Base-by-base conservation (phyloP, 2,113 vertebrate genomes). In the Microcebus jonahi region DNA sequence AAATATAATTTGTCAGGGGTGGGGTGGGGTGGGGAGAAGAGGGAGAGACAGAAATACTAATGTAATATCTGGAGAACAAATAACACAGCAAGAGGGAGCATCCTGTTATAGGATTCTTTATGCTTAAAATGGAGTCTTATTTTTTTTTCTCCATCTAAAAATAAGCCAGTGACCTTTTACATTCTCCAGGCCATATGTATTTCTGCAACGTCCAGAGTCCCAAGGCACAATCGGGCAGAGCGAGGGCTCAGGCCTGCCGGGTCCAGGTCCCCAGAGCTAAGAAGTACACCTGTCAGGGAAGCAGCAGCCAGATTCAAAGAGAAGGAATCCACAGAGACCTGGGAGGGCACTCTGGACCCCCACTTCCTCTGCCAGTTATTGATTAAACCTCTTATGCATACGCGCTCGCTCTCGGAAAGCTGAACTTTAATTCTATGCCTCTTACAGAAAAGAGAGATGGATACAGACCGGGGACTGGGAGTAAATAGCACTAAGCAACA, bases 261-360 rank as follows among this genome's bases (percentile, higher is more conserved):
- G 76, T 88, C 95, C 83, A 90, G 82, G 88, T 95, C 94, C 86
- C 85, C 0, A 0, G 87, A 96, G 96, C 95, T 92, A 95, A 92
- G 96, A 97, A 93, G 84, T 96, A 63, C 45, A 97, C 97, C 97
- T 98, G 98, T 98, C 98, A 98, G 94, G 97, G 94, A 89, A 98
- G 80, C 95, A 97, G 93, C 97, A 95, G 89, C 85, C 82, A 97
- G 93, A 94, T 65, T 91, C 76, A 97, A 97, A 98, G 98, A 98
- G 96, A 94, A 96, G 91, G 92, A 97, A 88, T 95, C 97, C 98
- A 97, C 81, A 96, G 99, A 98, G 98, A 98, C 90, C 95, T 15
- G 95, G 98, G 94, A 97, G 97, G 98, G 96, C 84, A 98, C 96
- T 97, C 97, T 81, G 86, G 95, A 90, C 71, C 92, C 95, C 96